These are phyloP conservation scores for Microcebus ravelobensis DNA, from an alignment of 2,113 vertebrate genomes.

Conservation along the genomic window DNA sequence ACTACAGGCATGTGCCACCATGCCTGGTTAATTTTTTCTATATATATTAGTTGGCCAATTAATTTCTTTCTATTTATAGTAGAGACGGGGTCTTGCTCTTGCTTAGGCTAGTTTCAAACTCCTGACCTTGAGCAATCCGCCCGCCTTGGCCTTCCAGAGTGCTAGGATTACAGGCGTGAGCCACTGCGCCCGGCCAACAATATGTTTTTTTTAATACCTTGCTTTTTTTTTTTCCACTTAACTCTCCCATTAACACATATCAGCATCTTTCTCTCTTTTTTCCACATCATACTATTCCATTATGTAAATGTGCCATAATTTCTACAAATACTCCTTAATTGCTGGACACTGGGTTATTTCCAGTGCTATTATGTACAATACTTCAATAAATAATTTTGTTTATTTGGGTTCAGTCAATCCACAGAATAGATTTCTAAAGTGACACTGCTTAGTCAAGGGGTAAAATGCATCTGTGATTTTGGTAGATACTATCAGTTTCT, in stretches of 20 bases:
- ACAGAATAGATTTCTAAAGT: constrained; percentile 24
- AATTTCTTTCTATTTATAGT: too few relatives aligned
- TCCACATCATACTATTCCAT: background rate
- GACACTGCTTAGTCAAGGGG: background rate
- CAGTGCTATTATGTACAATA: constrained; percentile 9
- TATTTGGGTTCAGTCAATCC: constrained; percentile 24
- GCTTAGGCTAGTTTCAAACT: too few relatives aligned
- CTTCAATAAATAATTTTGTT: constrained; percentile 41
- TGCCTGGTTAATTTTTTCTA: too few relatives aligned
- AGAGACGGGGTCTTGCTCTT: too few relatives aligned
- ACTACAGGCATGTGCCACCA: too few relatives aligned
- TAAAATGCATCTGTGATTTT: constrained; percentile 50
- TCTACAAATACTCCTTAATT: constrained; percentile 13
- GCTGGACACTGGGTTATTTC: background rate
- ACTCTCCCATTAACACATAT: background rate
- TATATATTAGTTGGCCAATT: too few relatives aligned
- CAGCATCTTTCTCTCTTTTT: background rate
- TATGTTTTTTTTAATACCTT: background rate
- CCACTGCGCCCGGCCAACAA: background rate
- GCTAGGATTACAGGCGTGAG: too few relatives aligned
- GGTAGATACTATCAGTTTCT: constrained; percentile 6
- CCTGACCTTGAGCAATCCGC: too few relatives aligned
- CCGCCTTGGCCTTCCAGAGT: too few relatives aligned
- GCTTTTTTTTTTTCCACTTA: background rate
- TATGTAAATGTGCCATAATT: background rate